phyloP scores from a whole-genome alignment of 2,888 invertebrate genomes.

The Schrankia costaestrigalis region DNA sequence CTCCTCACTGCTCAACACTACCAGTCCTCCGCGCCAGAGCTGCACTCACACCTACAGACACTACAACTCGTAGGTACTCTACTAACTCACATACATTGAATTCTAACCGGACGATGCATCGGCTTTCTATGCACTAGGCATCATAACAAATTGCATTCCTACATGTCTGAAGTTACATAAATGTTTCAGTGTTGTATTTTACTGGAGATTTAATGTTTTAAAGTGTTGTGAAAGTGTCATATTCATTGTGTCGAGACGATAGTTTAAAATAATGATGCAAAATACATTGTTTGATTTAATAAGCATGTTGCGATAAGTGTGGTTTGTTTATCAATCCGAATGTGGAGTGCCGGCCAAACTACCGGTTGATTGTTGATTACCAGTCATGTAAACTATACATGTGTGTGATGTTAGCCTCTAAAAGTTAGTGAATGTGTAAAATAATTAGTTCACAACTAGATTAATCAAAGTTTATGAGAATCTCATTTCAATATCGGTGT shows the following conservation, averaged over 20 bases:
- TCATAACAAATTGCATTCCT: slow-evolving; percentile 18
- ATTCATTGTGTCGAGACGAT: too few species aligned
- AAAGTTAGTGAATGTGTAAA: too few species aligned
- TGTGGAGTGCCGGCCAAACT: slow-evolving; percentile 14
- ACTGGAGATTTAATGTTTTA: slow-evolving; percentile 15
- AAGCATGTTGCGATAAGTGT: slow-evolving; percentile 8
- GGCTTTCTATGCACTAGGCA: slow-evolving; percentile 14
- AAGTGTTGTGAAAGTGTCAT: slow-evolving; percentile 28
- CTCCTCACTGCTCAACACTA: slow-evolving; percentile 15
- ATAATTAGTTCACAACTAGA: too few species aligned
- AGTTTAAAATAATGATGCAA: neutral
- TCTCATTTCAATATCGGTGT: too few species aligned
- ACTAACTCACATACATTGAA: slow-evolving; percentile 18
- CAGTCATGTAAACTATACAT: slow-evolving; percentile 8
- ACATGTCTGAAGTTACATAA: too few species aligned
- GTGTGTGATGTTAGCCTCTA: neutral
- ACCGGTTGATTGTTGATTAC: slow-evolving; percentile 10
- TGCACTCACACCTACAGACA: slow-evolving; percentile 13
- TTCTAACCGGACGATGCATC: slow-evolving; percentile 11
- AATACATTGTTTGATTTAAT: neutral
- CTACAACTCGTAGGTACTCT: slow-evolving; percentile 32
- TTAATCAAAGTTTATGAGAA: too few species aligned
- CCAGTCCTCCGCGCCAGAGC: slow-evolving; percentile 15
- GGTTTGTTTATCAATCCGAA: slow-evolving; percentile 22
- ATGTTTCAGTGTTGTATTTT: slow-evolving; percentile 21